Conservation (phyloP, 2,113 vertebrate species). For the Bagarius yarrelli region DNA sequence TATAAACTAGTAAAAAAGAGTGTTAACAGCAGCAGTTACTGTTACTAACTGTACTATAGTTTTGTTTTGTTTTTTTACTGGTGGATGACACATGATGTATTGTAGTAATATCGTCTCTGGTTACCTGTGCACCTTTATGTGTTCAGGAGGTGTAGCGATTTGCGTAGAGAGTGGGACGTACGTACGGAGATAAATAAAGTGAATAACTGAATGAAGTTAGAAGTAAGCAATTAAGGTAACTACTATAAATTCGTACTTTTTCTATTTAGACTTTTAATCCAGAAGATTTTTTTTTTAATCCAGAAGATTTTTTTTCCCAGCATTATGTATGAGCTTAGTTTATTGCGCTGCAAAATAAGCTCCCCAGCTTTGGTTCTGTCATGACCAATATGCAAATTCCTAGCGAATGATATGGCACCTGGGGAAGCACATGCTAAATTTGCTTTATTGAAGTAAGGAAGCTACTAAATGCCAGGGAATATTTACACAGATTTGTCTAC, state of each 20-base stretch:
- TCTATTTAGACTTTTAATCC: not conserved
- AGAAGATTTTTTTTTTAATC: not conserved
- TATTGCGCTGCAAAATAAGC: not conserved
- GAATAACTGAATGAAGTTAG: not conserved
- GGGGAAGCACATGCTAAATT: not conserved
- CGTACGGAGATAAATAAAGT: too few species aligned
- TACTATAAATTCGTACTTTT: not conserved
- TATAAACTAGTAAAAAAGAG: too few species aligned
- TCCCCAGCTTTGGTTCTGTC: not conserved
- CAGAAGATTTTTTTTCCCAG: not conserved
- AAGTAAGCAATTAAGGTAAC: not conserved
- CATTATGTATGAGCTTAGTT: not conserved
- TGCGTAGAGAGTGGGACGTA: too few species aligned
- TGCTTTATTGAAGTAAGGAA: not conserved
- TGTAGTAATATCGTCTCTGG: too few species aligned
- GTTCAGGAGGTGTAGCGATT: too few species aligned
- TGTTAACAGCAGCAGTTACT: too few species aligned
- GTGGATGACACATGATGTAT: too few species aligned
- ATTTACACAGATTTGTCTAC: not conserved
- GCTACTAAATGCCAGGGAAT: not conserved
- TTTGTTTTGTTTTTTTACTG: too few species aligned
- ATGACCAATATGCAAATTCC: conserved; percentile 1
- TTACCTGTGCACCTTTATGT: too few species aligned
- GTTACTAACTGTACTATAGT: too few species aligned
- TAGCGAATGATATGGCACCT: not conserved